Percentiles rank a stretch among this genome's conserved stretches.
Conservation (phyloP, 2,113 vertebrate genomes). For the Proterorhinus semilunaris region DNA sequence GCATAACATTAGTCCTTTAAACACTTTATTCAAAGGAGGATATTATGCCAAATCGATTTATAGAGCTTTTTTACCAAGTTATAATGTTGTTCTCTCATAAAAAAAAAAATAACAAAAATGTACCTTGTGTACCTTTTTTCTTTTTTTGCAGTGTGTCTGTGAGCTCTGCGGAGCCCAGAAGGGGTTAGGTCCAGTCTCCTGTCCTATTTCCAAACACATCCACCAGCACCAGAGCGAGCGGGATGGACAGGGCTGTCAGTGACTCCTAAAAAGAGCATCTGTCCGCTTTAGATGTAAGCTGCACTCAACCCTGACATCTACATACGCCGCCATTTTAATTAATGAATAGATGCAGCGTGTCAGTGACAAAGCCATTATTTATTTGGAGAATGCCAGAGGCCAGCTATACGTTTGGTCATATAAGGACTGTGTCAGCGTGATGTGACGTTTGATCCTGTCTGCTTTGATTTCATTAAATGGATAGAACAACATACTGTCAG, state of each 20-base stretch:
- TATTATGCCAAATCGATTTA: no score
- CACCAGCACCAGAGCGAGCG: constrained; percentile 36
- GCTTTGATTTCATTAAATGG: constrained; percentile 24
- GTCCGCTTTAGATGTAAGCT: constrained; percentile 62
- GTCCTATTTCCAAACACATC: constrained; percentile 40
- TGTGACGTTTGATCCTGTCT: constrained; percentile 41
- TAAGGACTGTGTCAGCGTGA: constrained; percentile 26
- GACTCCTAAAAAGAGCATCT: constrained; percentile 67
- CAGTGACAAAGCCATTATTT: constrained; percentile 61
- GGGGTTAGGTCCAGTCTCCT: constrained; percentile 72
- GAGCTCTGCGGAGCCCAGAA: constrained; percentile 67
- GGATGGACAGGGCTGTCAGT: constrained; percentile 54
- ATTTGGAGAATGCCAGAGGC: constrained; percentile 56
- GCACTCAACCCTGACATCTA: constrained; percentile 64
- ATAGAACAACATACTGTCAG: neutral
- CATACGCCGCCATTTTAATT: constrained; percentile 70
- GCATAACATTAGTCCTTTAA: no score
- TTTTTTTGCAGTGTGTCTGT: constrained; percentile 27
- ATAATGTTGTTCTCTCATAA: no score
- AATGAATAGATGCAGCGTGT: constrained; percentile 79
- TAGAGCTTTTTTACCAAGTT: no score
- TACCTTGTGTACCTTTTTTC: no score
- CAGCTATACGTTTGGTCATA: constrained; percentile 39
- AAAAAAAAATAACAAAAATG: no score
- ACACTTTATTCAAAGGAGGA: no score